These are phyloP conservation scores for Cephus nigrinus DNA, from an alignment of 2,888 invertebrate genomes.

Conservation along the genomic window DNA sequence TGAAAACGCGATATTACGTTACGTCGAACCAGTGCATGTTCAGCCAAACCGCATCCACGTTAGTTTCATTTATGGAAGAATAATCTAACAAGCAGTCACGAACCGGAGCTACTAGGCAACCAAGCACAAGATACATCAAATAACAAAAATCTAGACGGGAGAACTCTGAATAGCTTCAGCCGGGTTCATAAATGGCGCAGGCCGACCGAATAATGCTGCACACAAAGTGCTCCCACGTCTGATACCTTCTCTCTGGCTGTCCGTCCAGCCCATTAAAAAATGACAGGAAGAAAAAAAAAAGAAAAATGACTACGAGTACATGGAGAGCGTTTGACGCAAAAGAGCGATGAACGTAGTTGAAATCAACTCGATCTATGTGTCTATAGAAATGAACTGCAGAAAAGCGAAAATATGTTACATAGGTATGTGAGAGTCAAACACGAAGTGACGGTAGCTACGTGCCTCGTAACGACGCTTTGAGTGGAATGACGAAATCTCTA, in stretches of 20 bases:
- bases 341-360: neutral
- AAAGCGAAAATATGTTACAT: neutral
- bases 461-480: slow-evolving; percentile 16
- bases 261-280: neutral
- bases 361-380: neutral
- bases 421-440: neutral
- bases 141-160: neutral
- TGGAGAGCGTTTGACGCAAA: neutral
- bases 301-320: neutral
- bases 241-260: neutral
- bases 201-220: neutral
- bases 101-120: neutral
- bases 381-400: neutral
- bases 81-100: neutral
- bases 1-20: neutral
- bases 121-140: neutral
- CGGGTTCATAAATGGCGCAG: neutral
- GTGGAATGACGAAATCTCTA: slow-evolving; percentile 50
- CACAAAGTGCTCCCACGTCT: neutral
- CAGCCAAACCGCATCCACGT: too few species aligned
- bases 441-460: neutral
- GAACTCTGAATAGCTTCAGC: neutral
- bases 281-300: neutral
- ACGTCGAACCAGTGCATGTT: neutral
- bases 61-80: neutral